Conservation (phyloP, 2,113 vertebrate genomes). For the Diglossa brunneiventris region DNA sequence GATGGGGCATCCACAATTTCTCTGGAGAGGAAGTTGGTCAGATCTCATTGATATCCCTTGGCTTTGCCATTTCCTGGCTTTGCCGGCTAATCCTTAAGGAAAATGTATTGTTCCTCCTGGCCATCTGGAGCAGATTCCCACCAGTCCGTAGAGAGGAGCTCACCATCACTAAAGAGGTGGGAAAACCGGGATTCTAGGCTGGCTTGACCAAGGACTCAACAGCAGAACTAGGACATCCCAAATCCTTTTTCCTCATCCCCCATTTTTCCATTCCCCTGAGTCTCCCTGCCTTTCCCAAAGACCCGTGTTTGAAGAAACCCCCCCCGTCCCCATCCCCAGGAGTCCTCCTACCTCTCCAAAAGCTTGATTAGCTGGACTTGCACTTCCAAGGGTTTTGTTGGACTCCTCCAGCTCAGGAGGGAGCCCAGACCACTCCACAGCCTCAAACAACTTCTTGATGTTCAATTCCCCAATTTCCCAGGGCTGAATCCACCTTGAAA, state of each 20-base stretch:
- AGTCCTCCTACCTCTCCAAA: background rate
- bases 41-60: background rate
- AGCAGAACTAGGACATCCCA: background rate
- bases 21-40: background rate
- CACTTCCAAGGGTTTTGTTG: background rate
- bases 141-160: fast-evolving
- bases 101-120: fast-evolving
- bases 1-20: background rate
- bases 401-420: slow-evolving; percentile 11
- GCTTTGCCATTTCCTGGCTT: background rate
- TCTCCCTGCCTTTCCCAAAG: background rate
- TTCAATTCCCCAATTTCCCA: slow-evolving; percentile 49
- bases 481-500: slow-evolving; percentile 63
- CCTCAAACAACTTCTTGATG: slow-evolving; percentile 56
- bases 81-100: background rate
- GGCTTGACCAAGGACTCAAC: background rate
- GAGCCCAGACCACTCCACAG: background rate
- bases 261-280: background rate
- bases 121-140: background rate
- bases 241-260: background rate
- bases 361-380: background rate
- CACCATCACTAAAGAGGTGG: background rate
- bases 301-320: background rate
- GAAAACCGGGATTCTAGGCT: background rate
- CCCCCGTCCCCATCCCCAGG: background rate